These are phyloP conservation scores for Aphelenchoides besseyi DNA, from an alignment of 1,140 invertebrate genomes.

Conservation along the genomic window DNA sequence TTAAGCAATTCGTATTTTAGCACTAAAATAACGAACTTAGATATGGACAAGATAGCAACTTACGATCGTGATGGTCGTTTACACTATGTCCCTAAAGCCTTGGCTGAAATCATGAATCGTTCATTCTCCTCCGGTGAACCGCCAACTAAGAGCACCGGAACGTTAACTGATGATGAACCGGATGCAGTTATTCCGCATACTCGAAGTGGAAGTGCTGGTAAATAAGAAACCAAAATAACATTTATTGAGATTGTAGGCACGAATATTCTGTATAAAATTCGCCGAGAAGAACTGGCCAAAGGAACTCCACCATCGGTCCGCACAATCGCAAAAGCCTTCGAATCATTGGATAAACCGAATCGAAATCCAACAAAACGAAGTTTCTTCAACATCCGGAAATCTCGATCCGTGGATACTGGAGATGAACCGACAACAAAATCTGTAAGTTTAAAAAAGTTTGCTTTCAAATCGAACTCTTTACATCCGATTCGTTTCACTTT, in stretches of 20 bases:
- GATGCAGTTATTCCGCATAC: conserved; percentile 23
- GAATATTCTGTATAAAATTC: conserved; percentile 60
- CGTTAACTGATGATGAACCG: conserved; percentile 32
- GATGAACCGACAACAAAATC: conserved; percentile 2
- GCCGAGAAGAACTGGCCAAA: conserved; percentile 57
- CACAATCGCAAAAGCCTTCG: conserved; percentile 56
- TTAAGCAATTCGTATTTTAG: too few species aligned
- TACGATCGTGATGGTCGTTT: conserved; percentile 50
- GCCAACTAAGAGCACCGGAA: conserved; percentile 41
- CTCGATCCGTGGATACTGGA: conserved; percentile 44
- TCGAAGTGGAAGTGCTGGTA: conserved; percentile 33
- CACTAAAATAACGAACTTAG: too few species aligned
- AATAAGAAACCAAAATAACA: background rate
- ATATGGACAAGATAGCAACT: conserved; percentile 37
- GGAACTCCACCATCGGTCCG: conserved; percentile 53
- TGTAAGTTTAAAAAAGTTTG: background rate
- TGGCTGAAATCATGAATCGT: conserved; percentile 20
- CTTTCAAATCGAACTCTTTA: too few species aligned
- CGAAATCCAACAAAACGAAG: conserved; percentile 36
- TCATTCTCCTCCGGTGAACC: conserved; percentile 33
- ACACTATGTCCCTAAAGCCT: conserved; percentile 44
- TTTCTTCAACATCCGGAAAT: conserved; percentile 54
- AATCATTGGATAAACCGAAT: conserved; percentile 43
- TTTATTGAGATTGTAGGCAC: conserved; percentile 41
- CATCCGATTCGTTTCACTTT: conserved; percentile 4